phyloP scores from a whole-genome alignment of 2,113 vertebrate species.

The Neoarius graeffei region DNA sequence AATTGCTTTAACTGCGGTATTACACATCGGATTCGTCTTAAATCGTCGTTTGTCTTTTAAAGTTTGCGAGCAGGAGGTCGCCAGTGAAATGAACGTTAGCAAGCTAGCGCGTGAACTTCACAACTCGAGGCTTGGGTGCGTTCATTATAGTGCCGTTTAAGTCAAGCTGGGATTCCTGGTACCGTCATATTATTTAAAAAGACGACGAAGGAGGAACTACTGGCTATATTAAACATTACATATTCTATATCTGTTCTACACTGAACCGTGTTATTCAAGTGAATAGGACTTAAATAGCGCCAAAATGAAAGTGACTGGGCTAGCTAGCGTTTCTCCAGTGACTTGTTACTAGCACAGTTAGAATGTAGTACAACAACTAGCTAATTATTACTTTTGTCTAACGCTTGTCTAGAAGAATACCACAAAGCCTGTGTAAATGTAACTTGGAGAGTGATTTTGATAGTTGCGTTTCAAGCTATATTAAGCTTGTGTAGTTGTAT shows the following conservation, averaged over 20 bases:
- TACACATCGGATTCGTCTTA: too few species aligned
- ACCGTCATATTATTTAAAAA: not conserved
- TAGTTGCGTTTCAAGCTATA: too few species aligned
- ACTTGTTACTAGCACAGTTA: not conserved
- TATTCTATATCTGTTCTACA: not conserved
- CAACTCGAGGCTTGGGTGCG: not conserved
- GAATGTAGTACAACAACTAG: not conserved
- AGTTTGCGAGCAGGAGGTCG: conserved; percentile 29
- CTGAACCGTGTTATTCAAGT: not conserved
- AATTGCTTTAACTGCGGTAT: not conserved
- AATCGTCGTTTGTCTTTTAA: not conserved
- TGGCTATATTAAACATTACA: too few species aligned
- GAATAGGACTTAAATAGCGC: not conserved
- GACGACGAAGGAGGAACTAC: too few species aligned
- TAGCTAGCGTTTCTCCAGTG: conserved; percentile 3
- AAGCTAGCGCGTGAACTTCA: conserved; percentile 22
- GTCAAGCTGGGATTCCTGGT: not conserved
- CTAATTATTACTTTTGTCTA: not conserved
- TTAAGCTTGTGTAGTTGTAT: not conserved
- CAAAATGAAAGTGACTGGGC: conserved; percentile 22
- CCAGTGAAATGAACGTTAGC: conserved; percentile 4
- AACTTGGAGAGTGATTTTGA: not conserved
- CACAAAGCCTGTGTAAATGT: not conserved
- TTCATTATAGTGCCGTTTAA: not conserved
- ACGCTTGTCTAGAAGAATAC: not conserved